A percentile compares a stretch with the other conserved stretches of the same genome.
These are phyloP conservation scores for Leptatherina wallacei DNA, from an alignment of 2,797 vertebrate species.

Conservation along the genomic window DNA sequence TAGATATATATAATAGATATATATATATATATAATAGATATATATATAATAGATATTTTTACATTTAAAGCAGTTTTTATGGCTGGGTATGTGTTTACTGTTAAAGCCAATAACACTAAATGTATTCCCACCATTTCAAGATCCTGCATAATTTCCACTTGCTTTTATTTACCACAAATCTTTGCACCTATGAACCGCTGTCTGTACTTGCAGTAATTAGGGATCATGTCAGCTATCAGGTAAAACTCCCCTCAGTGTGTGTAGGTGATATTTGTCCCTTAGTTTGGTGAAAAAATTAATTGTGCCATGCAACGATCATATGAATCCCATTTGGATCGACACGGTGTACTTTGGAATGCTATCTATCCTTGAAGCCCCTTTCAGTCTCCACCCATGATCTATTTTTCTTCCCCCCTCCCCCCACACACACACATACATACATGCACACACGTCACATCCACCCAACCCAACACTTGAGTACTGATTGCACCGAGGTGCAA, in stretches of 20 bases:
- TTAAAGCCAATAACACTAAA: constrained; percentile 27
- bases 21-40: too few species aligned
- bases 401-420: not conserved
- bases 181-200: constrained; percentile 11
- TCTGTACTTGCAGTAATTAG: constrained; percentile 30
- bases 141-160: not conserved
- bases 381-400: constrained; percentile 25
- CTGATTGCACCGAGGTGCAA: constrained; percentile 51
- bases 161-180: constrained; percentile 13
- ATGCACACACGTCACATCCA: constrained; percentile 30
- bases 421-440: not conserved
- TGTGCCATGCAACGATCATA: constrained; percentile 65
- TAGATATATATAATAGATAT: too few species aligned
- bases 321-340: constrained; percentile 81
- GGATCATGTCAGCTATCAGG: constrained; percentile 39
- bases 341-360: constrained; percentile 74
- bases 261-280: constrained; percentile 60
- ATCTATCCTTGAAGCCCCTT: constrained; percentile 53
- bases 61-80: constrained; percentile 25
- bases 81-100: constrained; percentile 24
- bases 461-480: constrained; percentile 42
- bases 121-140: constrained; percentile 2
- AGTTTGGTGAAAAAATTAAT: constrained; percentile 51
- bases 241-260: constrained; percentile 43
- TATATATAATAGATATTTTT: not conserved